Evolutionary conservation across 2,888 invertebrate genomes (phyloP).

Genomic region (Chirona hameri): DNA sequence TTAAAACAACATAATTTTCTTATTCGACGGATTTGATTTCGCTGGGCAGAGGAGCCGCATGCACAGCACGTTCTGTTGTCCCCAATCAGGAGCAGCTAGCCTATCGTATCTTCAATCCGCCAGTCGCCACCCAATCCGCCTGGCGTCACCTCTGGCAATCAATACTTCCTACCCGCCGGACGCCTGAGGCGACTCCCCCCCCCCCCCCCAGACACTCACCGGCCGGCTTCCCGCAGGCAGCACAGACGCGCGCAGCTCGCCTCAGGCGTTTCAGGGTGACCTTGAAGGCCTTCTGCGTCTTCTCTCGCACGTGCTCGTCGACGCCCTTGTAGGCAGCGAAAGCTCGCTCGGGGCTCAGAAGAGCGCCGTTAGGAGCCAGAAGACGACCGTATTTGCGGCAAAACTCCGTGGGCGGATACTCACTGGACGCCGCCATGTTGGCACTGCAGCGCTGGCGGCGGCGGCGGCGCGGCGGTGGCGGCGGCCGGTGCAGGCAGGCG

Average conservation of each 20-base stretch:
- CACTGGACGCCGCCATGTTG: not conserved
- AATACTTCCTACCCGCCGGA: too few species aligned
- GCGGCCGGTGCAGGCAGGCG: too few species aligned
- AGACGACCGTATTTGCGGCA: constrained; percentile 22
- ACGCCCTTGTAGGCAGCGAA: not conserved
- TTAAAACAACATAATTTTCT: too few species aligned
- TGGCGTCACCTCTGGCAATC: too few species aligned
- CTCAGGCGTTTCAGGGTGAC: not conserved
- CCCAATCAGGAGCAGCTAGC: too few species aligned
- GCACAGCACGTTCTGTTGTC: too few species aligned
- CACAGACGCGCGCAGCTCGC: not conserved
- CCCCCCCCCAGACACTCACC: not conserved
- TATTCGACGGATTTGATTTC: too few species aligned
- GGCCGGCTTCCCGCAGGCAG: not conserved
- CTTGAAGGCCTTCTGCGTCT: constrained; percentile 1
- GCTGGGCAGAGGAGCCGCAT: too few species aligned
- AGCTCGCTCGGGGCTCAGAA: not conserved
- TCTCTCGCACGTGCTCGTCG: not conserved
- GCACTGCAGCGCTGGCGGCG: not conserved
- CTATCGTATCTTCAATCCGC: too few species aligned
- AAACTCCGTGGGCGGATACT: constrained; percentile 26
- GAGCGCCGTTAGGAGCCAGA: not conserved
- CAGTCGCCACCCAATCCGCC: too few species aligned
- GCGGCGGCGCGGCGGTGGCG: not conserved
- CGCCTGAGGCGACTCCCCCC: too few species aligned